Percentiles rank a stretch among this genome's conserved stretches.
These are phyloP conservation scores for Plebejus argus DNA, from an alignment of 2,888 invertebrate genomes.

Conservation along the genomic window DNA sequence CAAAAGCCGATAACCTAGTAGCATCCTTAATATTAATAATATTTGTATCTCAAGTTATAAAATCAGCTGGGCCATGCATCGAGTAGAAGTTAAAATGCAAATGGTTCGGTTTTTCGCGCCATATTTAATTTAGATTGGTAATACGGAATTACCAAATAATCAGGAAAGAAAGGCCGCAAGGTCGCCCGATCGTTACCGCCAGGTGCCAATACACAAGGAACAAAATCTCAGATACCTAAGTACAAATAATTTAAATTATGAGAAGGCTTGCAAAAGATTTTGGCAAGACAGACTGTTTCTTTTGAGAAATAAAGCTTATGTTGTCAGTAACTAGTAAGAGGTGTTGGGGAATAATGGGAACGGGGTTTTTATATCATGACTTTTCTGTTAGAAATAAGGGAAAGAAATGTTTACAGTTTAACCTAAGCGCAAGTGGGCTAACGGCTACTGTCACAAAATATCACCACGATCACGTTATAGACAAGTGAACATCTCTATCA, in stretches of 20 bases:
- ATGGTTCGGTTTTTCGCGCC: not conserved
- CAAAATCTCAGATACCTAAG: not conserved
- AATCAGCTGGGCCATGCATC: no score
- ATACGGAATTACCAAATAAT: constrained; percentile 15
- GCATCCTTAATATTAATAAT: not conserved
- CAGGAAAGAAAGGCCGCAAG: constrained; percentile 29
- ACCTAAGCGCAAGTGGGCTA: not conserved
- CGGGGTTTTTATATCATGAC: no score
- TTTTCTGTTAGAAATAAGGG: no score
- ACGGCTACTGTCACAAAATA: not conserved
- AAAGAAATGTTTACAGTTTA: no score
- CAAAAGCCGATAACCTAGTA: not conserved
- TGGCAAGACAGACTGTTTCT: not conserved
- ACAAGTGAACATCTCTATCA: not conserved
- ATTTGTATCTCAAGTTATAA: not conserved
- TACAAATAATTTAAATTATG: not conserved
- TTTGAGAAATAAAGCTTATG: no score
- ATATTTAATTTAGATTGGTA: not conserved
- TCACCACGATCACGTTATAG: not conserved
- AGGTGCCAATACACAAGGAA: not conserved
- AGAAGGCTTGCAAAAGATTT: not conserved
- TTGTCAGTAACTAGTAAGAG: no score
- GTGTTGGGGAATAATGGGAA: no score
- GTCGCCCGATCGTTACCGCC: constrained; percentile 3
- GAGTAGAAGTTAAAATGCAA: not conserved